A percentile compares a stretch with the other conserved stretches of the same genome.
These are phyloP conservation scores for Thera obeliscata DNA, from an alignment of 2,888 invertebrate genomes.

Conservation along the genomic window DNA sequence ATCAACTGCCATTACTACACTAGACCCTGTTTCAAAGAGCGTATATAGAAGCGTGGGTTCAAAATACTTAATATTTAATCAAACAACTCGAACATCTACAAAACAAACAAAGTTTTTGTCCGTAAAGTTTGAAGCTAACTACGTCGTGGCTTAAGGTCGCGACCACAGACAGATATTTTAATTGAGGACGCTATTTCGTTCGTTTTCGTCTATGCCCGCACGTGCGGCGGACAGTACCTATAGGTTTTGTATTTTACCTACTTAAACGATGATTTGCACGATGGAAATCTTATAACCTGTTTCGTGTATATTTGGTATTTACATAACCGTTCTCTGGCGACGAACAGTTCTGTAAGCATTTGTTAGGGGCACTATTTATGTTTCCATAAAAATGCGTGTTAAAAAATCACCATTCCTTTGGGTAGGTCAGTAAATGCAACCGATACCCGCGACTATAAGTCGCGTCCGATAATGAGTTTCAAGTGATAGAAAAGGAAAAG, in stretches of 20 bases:
- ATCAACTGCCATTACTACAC: background rate
- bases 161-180: background rate
- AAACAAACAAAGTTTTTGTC: background rate
- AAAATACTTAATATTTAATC: background rate
- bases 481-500: slow-evolving; percentile 15
- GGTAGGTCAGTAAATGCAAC: background rate
- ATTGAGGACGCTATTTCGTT: no score
- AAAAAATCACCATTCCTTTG: no score
- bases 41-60: background rate
- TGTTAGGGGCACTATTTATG: no score
- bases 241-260: no score
- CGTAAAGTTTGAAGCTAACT: background rate
- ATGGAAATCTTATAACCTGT: no score
- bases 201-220: no score
- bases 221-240: no score
- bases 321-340: no score
- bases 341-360: no score
- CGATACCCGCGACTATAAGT: background rate
- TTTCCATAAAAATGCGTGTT: no score
- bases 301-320: no score
- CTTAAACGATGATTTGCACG: no score
- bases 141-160: background rate
- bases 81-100: background rate
- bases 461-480: background rate
- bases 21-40: background rate